Conservation (phyloP, 2,797 vertebrate genomes). For the Catamblyrhynchus diadema region DNA sequence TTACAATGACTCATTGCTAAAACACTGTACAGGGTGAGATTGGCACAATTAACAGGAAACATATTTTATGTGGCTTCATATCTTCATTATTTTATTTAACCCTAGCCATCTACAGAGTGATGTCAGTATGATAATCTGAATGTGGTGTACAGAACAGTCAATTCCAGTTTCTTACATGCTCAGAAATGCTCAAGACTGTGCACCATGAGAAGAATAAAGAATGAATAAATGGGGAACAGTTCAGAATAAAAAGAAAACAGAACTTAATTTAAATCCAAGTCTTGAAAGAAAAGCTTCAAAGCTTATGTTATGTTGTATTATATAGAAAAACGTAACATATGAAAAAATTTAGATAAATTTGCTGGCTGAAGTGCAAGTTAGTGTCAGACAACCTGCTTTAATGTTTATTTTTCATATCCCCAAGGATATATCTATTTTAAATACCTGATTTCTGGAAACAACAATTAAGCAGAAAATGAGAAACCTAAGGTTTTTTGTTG, state of each 20-base stretch:
- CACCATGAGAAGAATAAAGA: background rate
- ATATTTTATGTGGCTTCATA: background rate
- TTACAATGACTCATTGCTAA: slow-evolving; percentile 1
- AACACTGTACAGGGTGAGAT: slow-evolving; percentile 6
- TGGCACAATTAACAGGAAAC: slow-evolving; percentile 15
- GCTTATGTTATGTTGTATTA: background rate
- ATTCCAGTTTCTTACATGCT: background rate
- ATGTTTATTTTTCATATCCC: background rate
- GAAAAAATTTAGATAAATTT: background rate
- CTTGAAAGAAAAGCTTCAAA: background rate
- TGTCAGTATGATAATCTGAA: background rate
- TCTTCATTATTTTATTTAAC: slow-evolving; percentile 23
- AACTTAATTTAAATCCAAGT: background rate
- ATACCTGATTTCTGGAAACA: background rate
- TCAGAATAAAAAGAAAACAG: background rate
- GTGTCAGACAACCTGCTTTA: background rate
- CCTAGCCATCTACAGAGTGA: background rate
- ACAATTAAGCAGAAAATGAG: background rate
- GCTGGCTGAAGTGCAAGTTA: background rate
- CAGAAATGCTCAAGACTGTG: background rate
- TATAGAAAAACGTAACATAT: background rate
- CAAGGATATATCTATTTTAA: background rate
- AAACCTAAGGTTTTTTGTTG: background rate
- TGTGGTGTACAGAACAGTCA: background rate
- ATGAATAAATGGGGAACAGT: background rate